Evolutionary conservation across 2,797 vertebrate genomes (phyloP).

Genomic region (Sciaenops ocellatus): DNA sequence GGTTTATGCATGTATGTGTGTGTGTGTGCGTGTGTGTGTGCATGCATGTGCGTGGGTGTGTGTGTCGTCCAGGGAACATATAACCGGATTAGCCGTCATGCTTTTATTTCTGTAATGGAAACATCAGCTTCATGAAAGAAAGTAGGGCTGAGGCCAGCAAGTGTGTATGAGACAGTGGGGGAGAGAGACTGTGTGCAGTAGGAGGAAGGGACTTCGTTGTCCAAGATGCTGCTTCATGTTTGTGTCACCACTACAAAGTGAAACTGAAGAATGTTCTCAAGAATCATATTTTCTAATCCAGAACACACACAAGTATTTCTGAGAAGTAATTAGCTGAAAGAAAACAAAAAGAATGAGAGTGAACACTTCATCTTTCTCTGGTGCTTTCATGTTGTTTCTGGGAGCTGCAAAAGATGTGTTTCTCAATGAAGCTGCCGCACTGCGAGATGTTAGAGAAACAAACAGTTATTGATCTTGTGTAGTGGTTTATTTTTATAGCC

Average conservation of each 20-base stretch:
- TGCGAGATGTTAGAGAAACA: too few relatives aligned
- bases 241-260: conserved; percentile 2
- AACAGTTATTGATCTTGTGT: too few relatives aligned
- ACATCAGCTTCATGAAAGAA: conserved; percentile 74
- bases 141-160: conserved; percentile 70
- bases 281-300: background rate
- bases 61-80: conserved; percentile 77
- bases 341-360: background rate
- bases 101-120: conserved; percentile 85
- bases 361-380: background rate
- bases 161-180: conserved; percentile 24
- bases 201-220: conserved; percentile 23
- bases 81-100: conserved; percentile 82
- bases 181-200: background rate
- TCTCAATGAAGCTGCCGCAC: too few relatives aligned
- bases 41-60: conserved; percentile 40
- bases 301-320: background rate
- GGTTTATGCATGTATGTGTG: conserved; percentile 12
- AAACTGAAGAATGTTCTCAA: background rate
- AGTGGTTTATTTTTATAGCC: too few relatives aligned
- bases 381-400: background rate
- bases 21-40: background rate
- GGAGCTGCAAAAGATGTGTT: too few relatives aligned
- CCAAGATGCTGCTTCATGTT: conserved; percentile 22
- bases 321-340: background rate